Percentiles rank a stretch among this genome's conserved stretches.
phyloP scores from a whole-genome alignment of 2,113 vertebrate genomes.

The Spilogale gracilis region DNA sequence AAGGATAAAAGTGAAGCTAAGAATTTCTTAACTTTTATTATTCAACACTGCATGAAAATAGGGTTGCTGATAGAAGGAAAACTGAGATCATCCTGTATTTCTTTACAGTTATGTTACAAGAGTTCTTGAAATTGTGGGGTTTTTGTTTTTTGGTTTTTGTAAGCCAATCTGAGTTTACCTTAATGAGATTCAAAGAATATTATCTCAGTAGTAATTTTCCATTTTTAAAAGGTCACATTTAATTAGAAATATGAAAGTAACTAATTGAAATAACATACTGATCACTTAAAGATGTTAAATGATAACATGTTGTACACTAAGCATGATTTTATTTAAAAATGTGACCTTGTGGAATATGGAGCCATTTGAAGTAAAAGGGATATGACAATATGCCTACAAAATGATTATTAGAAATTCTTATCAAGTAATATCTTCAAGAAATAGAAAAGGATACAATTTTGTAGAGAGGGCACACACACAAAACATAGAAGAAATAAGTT shows the following conservation, averaged over 20 bases:
- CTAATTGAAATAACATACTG: constrained; percentile 27
- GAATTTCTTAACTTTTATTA: not conserved
- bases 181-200: constrained; percentile 46
- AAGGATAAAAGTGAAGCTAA: not conserved
- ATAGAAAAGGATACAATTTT: not conserved
- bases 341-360: not conserved
- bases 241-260: constrained; percentile 64
- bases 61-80: not conserved
- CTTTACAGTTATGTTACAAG: not conserved
- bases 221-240: constrained; percentile 60
- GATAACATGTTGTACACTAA: not conserved
- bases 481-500: not conserved
- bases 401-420: not conserved
- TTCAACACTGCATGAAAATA: not conserved
- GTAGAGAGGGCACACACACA: not conserved
- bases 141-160: not conserved
- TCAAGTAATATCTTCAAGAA: not conserved
- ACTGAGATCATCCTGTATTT: not conserved
- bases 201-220: constrained; percentile 26
- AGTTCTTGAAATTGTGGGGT: not conserved
- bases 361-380: not conserved
- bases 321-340: constrained; percentile 24
- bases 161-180: not conserved
- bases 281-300: constrained; percentile 26
- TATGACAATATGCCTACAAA: not conserved